These are phyloP conservation scores for Drosophila miranda DNA, from an alignment of 1,140 invertebrate genomes.

Conservation along the genomic window DNA sequence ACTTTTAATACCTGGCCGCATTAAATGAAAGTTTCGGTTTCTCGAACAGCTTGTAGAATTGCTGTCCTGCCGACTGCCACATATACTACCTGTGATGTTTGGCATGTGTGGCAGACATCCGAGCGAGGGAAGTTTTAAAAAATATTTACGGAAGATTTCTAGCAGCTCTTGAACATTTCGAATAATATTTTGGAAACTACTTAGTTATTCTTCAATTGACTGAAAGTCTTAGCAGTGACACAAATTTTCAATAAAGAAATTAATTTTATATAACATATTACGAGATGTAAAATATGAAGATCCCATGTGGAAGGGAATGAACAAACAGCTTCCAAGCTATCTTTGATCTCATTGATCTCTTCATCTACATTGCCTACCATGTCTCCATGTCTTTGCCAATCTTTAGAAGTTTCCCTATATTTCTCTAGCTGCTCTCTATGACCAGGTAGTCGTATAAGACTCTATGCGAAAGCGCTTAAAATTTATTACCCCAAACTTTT, in stretches of 20 bases:
- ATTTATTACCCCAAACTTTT: slow-evolving; percentile 77
- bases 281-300: too few species aligned
- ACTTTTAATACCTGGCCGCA: slow-evolving; percentile 70
- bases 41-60: slow-evolving; percentile 29
- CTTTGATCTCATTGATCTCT: too few species aligned
- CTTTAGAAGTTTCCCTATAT: not conserved
- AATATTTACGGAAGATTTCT: too few species aligned
- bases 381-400: not conserved
- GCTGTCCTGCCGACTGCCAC: slow-evolving; percentile 20
- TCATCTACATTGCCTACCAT: too few species aligned
- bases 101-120: slow-evolving; percentile 48
- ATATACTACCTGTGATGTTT: slow-evolving; percentile 51
- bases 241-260: too few species aligned
- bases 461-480: slow-evolving; percentile 68
- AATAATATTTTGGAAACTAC: not conserved
- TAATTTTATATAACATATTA: too few species aligned
- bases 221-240: too few species aligned
- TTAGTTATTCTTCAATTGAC: not conserved
- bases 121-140: slow-evolving; percentile 44
- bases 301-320: too few species aligned
- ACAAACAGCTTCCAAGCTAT: too few species aligned
- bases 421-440: slow-evolving; percentile 11
- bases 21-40: slow-evolving; percentile 68
- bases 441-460: slow-evolving; percentile 11
- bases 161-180: too few species aligned